Conservation (phyloP, 1,140 invertebrate species). For the Cotesia vestalis region DNA sequence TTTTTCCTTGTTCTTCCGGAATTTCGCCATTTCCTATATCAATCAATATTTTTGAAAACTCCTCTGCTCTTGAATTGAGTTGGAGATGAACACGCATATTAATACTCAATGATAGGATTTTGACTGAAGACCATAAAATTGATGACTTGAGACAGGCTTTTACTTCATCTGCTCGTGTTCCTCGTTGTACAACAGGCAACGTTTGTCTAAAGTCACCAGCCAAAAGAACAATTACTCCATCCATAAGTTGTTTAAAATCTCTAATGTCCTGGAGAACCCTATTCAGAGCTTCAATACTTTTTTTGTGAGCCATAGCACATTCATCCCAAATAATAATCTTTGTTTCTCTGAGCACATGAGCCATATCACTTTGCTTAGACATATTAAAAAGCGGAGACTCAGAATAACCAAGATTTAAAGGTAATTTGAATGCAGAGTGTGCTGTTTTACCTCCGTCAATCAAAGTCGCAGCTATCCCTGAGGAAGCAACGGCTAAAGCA, state of each 20-base stretch:
- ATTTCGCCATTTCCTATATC: slow-evolving; percentile 55
- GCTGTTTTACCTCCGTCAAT: slow-evolving; percentile 44
- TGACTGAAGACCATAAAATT: slow-evolving; percentile 14
- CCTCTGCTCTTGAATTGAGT: slow-evolving; percentile 44
- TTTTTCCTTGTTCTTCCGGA: slow-evolving; percentile 1
- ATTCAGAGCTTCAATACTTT: slow-evolving; percentile 45
- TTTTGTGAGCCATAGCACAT: slow-evolving; percentile 50
- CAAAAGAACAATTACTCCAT: slow-evolving; percentile 35
- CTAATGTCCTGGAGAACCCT: slow-evolving; percentile 44
- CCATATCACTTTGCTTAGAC: slow-evolving; percentile 40
- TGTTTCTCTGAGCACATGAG: slow-evolving; percentile 40
- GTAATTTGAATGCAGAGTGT: slow-evolving; percentile 46
- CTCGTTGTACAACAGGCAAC: slow-evolving; percentile 58
- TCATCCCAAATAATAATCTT: slow-evolving; percentile 46
- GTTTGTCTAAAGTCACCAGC: slow-evolving; percentile 33
- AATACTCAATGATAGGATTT: slow-evolving; percentile 55
- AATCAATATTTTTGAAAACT: slow-evolving; percentile 55
- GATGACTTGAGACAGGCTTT: slow-evolving; percentile 2
- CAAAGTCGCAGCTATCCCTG: slow-evolving; percentile 50
- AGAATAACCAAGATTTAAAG: slow-evolving; percentile 42
- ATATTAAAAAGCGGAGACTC: slow-evolving; percentile 47
- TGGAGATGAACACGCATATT: slow-evolving; percentile 60
- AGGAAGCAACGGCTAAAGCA: slow-evolving; percentile 42
- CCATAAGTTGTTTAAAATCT: slow-evolving; percentile 40
- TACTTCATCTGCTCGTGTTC: slow-evolving; percentile 50